Evolutionary conservation across 2,888 invertebrate species (phyloP).

Genomic region (Drosophila longiperda): DNA sequence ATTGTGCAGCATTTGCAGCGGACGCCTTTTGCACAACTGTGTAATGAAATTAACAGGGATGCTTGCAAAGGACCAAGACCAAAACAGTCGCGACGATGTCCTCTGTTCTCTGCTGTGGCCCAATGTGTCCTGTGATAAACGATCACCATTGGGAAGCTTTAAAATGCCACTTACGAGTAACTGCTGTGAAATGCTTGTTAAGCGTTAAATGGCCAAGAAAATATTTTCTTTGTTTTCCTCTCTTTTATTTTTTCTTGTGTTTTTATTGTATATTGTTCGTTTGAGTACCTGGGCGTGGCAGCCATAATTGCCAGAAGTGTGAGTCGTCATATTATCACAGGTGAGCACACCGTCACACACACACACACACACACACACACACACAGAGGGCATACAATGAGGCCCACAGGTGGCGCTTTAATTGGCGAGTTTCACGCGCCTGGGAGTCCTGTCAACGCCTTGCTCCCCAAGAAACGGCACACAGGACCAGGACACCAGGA

Average conservation of each 20-base stretch:
- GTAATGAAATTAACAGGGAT: conserved; percentile 71
- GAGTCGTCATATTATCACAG: conserved; percentile 57
- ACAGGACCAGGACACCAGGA: not conserved
- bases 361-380: conserved; percentile 2
- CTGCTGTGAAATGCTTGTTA: conserved; percentile 68
- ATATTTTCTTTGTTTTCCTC: conserved; percentile 25
- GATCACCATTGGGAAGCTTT: conserved; percentile 69
- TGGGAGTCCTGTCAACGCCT: conserved; percentile 56
- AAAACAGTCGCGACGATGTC: conserved; percentile 27
- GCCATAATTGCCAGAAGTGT: conserved; percentile 58
- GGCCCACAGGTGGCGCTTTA: conserved; percentile 73
- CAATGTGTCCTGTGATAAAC: conserved; percentile 62
- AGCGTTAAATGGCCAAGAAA: conserved; percentile 73
- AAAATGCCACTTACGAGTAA: conserved; percentile 77
- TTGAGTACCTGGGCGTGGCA: conserved; percentile 46
- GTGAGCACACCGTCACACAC: conserved; percentile 18
- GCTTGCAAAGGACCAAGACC: conserved; percentile 16
- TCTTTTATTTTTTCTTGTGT: not conserved
- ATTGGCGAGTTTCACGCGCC: conserved; percentile 66
- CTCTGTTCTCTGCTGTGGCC: conserved; percentile 1
- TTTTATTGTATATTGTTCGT: not conserved
- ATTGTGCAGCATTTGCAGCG: conserved; percentile 71
- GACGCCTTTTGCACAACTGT: conserved; percentile 17
- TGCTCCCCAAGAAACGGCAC: conserved; percentile 5
- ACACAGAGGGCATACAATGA: not conserved